Evolutionary conservation across 92 coral and sea anemone genomes (phyloP).

Genomic region (Muricea muricata): DNA sequence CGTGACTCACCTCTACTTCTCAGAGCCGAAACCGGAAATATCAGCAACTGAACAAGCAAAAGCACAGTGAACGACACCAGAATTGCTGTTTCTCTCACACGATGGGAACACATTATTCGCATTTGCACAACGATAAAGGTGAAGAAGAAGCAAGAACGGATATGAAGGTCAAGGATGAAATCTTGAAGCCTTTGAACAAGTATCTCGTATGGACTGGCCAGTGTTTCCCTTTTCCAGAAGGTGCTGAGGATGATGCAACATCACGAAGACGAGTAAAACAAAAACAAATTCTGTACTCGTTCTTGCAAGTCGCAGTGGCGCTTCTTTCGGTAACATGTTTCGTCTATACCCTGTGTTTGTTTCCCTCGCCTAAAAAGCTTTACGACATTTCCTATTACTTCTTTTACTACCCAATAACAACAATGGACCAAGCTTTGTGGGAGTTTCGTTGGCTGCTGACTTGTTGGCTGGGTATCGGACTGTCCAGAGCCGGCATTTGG

Average conservation of each 20-base stretch:
- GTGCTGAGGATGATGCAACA: too few species aligned
- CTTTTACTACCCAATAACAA: slow-evolving; percentile 5
- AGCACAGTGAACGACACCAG: too few species aligned
- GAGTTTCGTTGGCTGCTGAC: slow-evolving; percentile 25
- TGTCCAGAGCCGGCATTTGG: background rate
- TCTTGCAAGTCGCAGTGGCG: background rate
- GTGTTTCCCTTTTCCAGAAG: background rate
- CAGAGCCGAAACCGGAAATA: background rate
- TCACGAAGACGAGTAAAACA: too few species aligned
- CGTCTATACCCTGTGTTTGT: background rate
- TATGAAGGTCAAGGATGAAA: background rate
- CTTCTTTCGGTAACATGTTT: background rate
- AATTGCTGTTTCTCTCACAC: too few species aligned
- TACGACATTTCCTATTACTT: background rate
- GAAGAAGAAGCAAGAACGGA: background rate
- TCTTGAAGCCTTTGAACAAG: background rate
- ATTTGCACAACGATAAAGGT: background rate
- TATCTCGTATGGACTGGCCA: background rate
- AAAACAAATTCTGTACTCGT: background rate
- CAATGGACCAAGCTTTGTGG: background rate
- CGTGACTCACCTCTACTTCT: background rate
- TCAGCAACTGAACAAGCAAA: background rate
- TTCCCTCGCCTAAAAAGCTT: background rate
- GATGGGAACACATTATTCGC: too few species aligned
- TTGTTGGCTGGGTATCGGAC: background rate